These are phyloP conservation scores for Hirtodrosophila trivittata DNA, from an alignment of 2,888 invertebrate genomes.

Conservation along the genomic window DNA sequence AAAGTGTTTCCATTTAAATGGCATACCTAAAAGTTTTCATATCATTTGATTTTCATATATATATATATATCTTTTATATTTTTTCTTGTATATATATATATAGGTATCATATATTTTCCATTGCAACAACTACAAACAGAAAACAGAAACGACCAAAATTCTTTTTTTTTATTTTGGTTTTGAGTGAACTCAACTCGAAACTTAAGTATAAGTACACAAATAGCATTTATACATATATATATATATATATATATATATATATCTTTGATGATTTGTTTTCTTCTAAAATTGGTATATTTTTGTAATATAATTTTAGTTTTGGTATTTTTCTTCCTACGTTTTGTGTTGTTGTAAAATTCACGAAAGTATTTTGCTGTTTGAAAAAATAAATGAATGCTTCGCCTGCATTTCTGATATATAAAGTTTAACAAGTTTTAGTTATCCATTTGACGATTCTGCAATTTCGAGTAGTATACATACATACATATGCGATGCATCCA, in stretches of 20 bases:
- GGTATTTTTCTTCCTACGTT: conserved; percentile 1
- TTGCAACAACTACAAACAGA: conserved; percentile 62
- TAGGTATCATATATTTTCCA: conserved; percentile 3
- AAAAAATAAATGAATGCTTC: conserved; percentile 23
- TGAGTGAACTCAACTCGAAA: conserved; percentile 48
- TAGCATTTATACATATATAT: no score
- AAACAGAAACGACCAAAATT: conserved; percentile 40
- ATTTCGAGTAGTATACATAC: conserved; percentile 31
- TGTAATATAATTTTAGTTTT: no score
- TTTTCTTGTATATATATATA: background rate
- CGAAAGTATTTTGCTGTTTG: conserved; percentile 42
- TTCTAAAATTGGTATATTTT: background rate
- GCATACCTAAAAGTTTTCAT: background rate
- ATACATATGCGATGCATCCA: conserved; percentile 8
- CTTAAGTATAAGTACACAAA: conserved; percentile 6
- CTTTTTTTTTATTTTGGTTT: conserved; percentile 7
- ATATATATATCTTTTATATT: conserved; percentile 4
- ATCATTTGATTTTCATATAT: background rate
- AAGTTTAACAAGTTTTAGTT: conserved; percentile 36
- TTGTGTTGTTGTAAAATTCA: conserved; percentile 47
- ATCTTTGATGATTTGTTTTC: conserved; percentile 13
- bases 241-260: conserved; percentile 16
- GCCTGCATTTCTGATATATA: conserved; percentile 38
- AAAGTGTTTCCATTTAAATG: background rate
- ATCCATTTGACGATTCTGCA: conserved; percentile 31